Evolutionary conservation across 2,797 vertebrate genomes (phyloP), one percentile per base, ranked within the genome.

Genomic region (Acipenser oxyrinchus): DNA sequence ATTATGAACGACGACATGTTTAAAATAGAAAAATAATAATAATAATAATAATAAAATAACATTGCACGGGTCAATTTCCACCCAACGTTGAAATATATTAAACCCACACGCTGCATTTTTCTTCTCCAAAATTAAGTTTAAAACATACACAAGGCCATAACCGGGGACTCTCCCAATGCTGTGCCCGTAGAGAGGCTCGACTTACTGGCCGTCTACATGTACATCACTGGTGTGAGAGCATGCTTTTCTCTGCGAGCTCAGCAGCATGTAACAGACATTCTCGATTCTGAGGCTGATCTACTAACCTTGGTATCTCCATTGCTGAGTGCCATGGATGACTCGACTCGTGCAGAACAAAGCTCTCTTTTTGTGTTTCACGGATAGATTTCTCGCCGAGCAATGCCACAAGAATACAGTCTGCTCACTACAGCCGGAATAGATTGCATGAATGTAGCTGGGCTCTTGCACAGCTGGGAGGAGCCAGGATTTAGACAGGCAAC

Each of bases 231-330:
- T 64, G 61, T 68, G 65, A 2, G 60, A 11, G 23, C 59, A 10
- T 51, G 7, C 51, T 63, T 58, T 58, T 50, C 15, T 62, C 57
- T 65, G 10, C 4, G 52, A 55, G n/a, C 2, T 53, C 49, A 49
- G 8, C 6, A 63, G 60, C 18, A 63, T 53, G 60, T 9, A 60
- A 60, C 49, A 60, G 50, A 50, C 13, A 48, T 3, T 23, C 60
- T 8, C 66, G 10, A 50, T n/a, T 11, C 66, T 13, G 11, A 60
- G 67, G 63, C 66, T 66, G 58, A 61, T 48, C 64, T 78, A 92
- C 95, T 93, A 88, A 99, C 96, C 95, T 99, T 98, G 91, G 91
- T 87, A 74, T 98, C 95, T 87, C 96, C 96, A 92, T 98, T 99
- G 87, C 94, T 95, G 81, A 95, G 88, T 83, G 95, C 96, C 95